Percentiles rank a stretch among this genome's conserved stretches.
phyloP scores from a whole-genome alignment of 2,113 vertebrate species.

The Cochlearius cochlearius region DNA sequence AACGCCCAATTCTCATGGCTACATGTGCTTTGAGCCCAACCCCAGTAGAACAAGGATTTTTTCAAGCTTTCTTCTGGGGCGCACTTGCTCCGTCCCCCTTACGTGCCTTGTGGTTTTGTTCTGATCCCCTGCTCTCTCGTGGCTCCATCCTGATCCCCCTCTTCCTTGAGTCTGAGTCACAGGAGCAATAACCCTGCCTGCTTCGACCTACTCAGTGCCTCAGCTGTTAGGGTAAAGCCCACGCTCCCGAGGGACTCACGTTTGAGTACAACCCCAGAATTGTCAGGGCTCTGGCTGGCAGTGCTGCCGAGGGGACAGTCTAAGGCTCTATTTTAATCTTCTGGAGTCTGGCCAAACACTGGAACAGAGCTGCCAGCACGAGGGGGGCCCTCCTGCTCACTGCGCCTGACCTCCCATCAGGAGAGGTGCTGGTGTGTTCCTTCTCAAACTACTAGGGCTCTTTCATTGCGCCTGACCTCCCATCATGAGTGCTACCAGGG shows the following conservation, averaged over 20 bases:
- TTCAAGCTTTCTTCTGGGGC: background rate
- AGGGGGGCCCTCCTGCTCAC: slow-evolving; percentile 60
- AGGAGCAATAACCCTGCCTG: slow-evolving; percentile 11
- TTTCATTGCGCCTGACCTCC: slow-evolving; percentile 68
- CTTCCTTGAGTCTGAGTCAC: slow-evolving; percentile 30
- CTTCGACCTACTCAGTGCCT: slow-evolving; percentile 39
- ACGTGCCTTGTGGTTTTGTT: background rate
- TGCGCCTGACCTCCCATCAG: slow-evolving; percentile 66
- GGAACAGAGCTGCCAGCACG: slow-evolving; percentile 59
- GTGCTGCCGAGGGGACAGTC: slow-evolving; percentile 60
- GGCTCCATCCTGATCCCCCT: slow-evolving; percentile 45
- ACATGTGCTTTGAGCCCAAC: background rate
- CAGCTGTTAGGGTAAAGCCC: slow-evolving; percentile 60
- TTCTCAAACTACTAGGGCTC: slow-evolving; percentile 59
- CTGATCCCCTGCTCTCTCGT: slow-evolving; percentile 8
- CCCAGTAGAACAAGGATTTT: background rate
- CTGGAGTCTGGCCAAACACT: slow-evolving; percentile 55
- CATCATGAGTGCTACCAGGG: slow-evolving; percentile 61
- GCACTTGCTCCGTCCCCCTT: background rate
- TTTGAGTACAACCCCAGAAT: slow-evolving; percentile 66
- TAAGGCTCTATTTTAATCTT: slow-evolving; percentile 71
- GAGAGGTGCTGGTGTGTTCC: slow-evolving; percentile 65
- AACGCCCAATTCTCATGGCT: accelerated
- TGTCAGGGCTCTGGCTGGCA: slow-evolving; percentile 60
- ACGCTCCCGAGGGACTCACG: slow-evolving; percentile 37